phyloP scores from a whole-genome alignment of 1,140 invertebrate species.

The Zaprionus camerounensis region DNA sequence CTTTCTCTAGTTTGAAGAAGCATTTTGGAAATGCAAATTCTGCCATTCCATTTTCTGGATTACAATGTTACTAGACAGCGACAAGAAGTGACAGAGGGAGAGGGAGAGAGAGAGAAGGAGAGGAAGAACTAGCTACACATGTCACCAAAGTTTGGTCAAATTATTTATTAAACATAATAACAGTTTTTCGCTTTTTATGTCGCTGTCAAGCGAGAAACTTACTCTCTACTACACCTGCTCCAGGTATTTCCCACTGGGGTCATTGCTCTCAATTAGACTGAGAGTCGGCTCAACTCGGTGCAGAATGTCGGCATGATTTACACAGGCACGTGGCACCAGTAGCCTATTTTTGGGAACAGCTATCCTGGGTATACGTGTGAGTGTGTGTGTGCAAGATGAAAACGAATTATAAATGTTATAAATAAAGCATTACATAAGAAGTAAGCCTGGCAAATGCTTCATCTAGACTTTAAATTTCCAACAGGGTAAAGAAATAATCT shows the following conservation, averaged over 20 bases:
- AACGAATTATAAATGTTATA: background rate
- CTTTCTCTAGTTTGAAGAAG: background rate
- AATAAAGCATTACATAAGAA: background rate
- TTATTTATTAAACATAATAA: conserved; percentile 9
- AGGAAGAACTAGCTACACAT: background rate
- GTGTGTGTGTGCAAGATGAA: background rate
- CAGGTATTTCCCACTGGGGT: conserved; percentile 3
- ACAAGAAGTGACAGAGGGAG: background rate
- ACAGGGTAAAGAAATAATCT: background rate
- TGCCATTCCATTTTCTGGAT: background rate
- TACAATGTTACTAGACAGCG: background rate
- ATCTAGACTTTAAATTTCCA: background rate
- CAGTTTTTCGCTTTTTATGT: conserved; percentile 1
- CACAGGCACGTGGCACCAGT: background rate
- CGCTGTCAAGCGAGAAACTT: background rate
- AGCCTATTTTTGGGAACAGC: background rate
- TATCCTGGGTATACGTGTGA: background rate
- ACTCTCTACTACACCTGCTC: background rate
- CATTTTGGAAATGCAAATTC: conserved; percentile 2
- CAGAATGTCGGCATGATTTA: background rate
- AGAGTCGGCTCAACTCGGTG: background rate
- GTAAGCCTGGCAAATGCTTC: background rate
- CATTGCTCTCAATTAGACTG: conserved; percentile 7
- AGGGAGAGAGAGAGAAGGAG: background rate
- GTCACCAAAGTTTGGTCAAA: background rate